Conservation (phyloP, 2,113 vertebrate species). For the Tonatia bakeri region DNA sequence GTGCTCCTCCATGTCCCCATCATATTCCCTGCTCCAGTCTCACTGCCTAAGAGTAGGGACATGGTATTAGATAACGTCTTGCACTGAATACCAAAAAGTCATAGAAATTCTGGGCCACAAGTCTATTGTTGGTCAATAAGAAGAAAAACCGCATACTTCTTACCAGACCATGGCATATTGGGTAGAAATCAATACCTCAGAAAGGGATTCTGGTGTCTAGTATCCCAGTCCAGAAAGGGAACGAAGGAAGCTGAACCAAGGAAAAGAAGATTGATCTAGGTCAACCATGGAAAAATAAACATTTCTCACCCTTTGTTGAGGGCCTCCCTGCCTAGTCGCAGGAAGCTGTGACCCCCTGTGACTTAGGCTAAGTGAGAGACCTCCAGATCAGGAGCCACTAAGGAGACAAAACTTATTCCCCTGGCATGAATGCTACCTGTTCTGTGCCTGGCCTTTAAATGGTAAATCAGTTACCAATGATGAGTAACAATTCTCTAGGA, state of each 20-base stretch:
- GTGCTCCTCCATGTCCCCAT: not conserved
- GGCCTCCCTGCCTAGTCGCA: no score
- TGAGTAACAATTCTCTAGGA: no score
- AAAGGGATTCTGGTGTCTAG: not conserved
- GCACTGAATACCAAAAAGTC: not conserved
- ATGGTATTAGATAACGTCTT: not conserved
- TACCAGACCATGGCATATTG: not conserved
- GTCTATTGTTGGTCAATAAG: not conserved
- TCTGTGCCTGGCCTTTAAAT: no score
- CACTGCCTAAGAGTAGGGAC: not conserved
- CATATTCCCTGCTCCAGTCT: not conserved
- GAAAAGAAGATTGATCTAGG: not conserved
- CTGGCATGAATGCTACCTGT: no score
- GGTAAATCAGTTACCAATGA: no score
- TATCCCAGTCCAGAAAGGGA: not conserved
- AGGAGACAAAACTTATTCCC: no score
- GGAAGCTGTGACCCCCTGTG: no score
- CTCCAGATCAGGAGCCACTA: no score
- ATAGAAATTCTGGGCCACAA: not conserved
- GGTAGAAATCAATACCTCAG: not conserved
- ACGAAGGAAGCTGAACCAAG: not conserved
- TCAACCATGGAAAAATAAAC: not conserved
- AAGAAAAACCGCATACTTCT: not conserved
- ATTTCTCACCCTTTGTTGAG: no score
- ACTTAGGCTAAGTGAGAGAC: no score